Evolutionary conservation across 2,888 invertebrate genomes (phyloP).

Genomic region (Epistrophe grossulariae): DNA sequence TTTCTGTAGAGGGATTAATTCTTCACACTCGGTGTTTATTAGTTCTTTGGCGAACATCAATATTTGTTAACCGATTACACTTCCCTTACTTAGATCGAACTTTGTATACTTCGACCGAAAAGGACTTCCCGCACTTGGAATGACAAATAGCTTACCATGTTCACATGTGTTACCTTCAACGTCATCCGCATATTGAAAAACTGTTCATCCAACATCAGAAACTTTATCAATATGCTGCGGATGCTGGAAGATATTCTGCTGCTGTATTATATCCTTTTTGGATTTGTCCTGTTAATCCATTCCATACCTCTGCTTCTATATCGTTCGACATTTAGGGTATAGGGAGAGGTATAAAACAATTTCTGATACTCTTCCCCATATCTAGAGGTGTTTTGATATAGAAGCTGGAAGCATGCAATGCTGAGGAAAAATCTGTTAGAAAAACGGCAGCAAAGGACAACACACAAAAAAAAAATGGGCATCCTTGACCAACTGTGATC

Average conservation of each 20-base stretch:
- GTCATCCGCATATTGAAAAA: conserved; percentile 64
- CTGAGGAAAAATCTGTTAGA: conserved; percentile 27
- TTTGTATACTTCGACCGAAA: conserved; percentile 15
- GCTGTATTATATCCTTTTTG: conserved; percentile 35
- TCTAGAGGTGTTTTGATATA: conserved; percentile 54
- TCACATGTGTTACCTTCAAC: conserved; percentile 70
- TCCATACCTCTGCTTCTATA: conserved; percentile 12
- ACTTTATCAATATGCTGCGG: conserved; percentile 69
- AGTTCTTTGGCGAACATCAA: conserved; percentile 67
- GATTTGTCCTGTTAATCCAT: conserved; percentile 58
- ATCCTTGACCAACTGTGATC: conserved; percentile 76
- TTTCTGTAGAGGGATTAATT: conserved; percentile 57
- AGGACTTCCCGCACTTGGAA: conserved; percentile 31
- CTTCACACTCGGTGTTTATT: conserved; percentile 63
- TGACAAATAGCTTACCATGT: conserved; percentile 73
- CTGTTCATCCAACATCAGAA: conserved; percentile 53
- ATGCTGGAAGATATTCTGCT: conserved; percentile 19
- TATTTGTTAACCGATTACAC: conserved; percentile 60
- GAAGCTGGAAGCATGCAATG: conserved; percentile 4
- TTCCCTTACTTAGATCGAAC: conserved; percentile 31
- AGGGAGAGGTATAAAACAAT: conserved; percentile 62
- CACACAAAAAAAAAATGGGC: conserved; percentile 18
- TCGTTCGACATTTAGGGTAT: conserved; percentile 5
- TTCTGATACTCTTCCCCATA: conserved; percentile 52
- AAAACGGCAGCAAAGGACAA: conserved; percentile 18